Base-by-base conservation (phyloP, 1,140 invertebrate genomes). In the Diorhabda elongata region DNA sequence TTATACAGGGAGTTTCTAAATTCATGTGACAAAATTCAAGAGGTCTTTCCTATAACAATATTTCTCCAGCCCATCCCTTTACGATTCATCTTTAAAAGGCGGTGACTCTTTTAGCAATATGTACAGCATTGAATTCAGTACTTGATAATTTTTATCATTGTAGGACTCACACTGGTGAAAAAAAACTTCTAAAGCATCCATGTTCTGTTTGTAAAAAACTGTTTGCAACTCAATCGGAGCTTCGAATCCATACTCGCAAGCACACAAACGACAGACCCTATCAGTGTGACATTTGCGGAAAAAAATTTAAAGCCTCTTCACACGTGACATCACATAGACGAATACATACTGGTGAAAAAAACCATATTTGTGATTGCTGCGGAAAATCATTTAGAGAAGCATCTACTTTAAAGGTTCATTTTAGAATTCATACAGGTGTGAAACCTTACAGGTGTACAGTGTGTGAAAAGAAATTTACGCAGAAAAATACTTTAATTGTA, bases 191-290 rank as follows among this genome's bases (percentile, higher is more conserved):
- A 26, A 72, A 69, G 11, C 64, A 69, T 61, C 47, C 47, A 52
- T 62, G 61, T 44, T 11, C 42, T 42, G 11, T 57, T 7, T 65
- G 64, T 42, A 9, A 42, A 41, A 65, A 58, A 58, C 4, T 5
- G 5, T 65, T 65, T n/a, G 8, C 64, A 7, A 42, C 41, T 7
- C 3, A 4, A 3, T 26, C 5, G 3, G 7, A 42, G 8, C 11
- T 65, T 6, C 2, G 26, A 56, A 43, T 9, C 0, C 64, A 65
- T 42, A 56, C 26, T 9, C 45, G 52, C 4, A n/a, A 6, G 42
- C 90, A 92, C 77, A 91, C 89, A 3, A 90, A 90, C 0, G 88
- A 91, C 71, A 88, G 87, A 76, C 90, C 90, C 1, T 88, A 88
- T 73, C 86, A 87, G 75, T 91, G 90, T 76, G 77, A 75, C 11